Conservation (phyloP, 92 coral and sea anemone species). For the Actinostola sp. region DNA sequence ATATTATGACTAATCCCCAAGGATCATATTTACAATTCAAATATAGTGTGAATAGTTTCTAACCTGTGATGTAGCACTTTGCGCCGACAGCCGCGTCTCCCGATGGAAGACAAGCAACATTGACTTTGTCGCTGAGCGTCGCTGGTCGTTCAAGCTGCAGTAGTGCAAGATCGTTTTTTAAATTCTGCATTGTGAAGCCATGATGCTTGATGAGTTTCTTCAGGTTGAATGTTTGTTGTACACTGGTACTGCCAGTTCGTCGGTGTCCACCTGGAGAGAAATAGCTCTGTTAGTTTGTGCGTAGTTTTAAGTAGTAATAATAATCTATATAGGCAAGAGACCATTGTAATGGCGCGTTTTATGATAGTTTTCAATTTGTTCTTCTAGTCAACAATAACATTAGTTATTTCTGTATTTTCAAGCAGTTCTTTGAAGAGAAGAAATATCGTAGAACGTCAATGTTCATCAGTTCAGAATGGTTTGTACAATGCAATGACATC, state of each 20-base stretch:
- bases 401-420: too few relatives aligned
- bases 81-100: conserved; percentile 50
- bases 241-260: conserved; percentile 57
- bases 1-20: too few relatives aligned
- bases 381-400: too few relatives aligned
- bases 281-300: too few relatives aligned
- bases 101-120: conserved; percentile 69
- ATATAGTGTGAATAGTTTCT: too few relatives aligned
- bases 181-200: conserved; percentile 65
- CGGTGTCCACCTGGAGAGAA: conserved; percentile 56
- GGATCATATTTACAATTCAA: too few relatives aligned
- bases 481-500: too few relatives aligned
- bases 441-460: too few relatives aligned
- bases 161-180: conserved; percentile 72
- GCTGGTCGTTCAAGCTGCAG: conserved; percentile 61
- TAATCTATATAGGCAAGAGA: neutral
- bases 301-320: neutral
- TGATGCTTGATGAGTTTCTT: conserved; percentile 54
- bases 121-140: conserved; percentile 63
- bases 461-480: too few relatives aligned
- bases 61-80: conserved; percentile 81
- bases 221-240: conserved; percentile 55
- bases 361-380: too few relatives aligned
- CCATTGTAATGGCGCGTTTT: neutral
- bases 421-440: too few relatives aligned